Percentiles rank a stretch among this genome's conserved stretches.
These are phyloP conservation scores for Azorinus chamasolen DNA, from an alignment of 2,888 invertebrate genomes.

Conservation along the genomic window DNA sequence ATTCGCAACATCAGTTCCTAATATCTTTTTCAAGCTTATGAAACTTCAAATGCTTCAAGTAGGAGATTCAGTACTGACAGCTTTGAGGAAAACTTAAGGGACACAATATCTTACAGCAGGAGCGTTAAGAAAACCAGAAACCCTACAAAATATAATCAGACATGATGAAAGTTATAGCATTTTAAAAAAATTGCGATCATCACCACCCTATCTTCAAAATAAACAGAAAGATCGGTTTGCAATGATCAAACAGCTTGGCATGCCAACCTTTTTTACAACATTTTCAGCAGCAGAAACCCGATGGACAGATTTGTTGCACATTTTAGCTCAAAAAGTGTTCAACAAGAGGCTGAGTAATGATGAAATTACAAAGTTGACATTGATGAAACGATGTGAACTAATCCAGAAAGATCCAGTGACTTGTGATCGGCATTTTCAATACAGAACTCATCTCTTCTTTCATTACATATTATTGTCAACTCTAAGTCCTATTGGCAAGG, in stretches of 20 bases:
- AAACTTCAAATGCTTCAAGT: conserved; percentile 36
- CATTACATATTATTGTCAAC: conserved; percentile 24
- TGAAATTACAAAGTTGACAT: conserved; percentile 22
- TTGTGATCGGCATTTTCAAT: conserved; percentile 28
- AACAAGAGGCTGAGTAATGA: neutral
- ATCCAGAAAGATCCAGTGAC: conserved; percentile 42
- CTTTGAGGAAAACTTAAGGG: conserved; percentile 28
- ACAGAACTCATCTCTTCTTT: conserved; percentile 18
- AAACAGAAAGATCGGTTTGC: conserved; percentile 53
- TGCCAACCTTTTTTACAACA: conserved; percentile 50
- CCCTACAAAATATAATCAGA: conserved; percentile 19
- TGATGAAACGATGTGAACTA: conserved; percentile 39
- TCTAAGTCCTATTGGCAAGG: conserved; percentile 21
- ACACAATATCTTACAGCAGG: conserved; percentile 23
- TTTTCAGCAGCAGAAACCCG: conserved; percentile 53
- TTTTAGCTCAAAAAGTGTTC: conserved; percentile 3
- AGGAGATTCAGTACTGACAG: conserved; percentile 24
- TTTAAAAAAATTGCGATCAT: conserved; percentile 36
- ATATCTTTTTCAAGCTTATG: conserved; percentile 43
- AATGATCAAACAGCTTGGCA: conserved; percentile 43
- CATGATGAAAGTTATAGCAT: conserved; percentile 51
- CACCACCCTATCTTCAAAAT: conserved; percentile 42
- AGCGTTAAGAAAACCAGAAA: conserved; percentile 6
- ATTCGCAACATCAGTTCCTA: conserved; percentile 29
- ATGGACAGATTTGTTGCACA: conserved; percentile 31